Evolutionary conservation across 2,888 invertebrate species (phyloP).

Genomic region (Tupiocoris notatus): DNA sequence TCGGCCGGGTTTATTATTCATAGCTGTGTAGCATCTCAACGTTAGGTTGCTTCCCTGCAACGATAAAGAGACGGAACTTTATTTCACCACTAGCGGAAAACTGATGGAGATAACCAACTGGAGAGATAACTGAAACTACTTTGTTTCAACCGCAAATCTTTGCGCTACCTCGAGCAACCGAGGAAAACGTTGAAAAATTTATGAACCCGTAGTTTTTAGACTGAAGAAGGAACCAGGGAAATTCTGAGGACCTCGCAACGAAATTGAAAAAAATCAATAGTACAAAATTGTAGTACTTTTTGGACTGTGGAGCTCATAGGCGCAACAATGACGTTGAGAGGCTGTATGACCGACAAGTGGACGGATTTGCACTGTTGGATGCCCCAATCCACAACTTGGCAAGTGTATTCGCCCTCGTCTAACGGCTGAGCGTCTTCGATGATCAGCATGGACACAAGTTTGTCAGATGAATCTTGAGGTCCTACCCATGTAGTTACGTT

Average conservation of each 20-base stretch:
- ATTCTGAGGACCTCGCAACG: too few species aligned
- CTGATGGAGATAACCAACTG: neutral
- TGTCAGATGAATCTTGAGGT: conserved; percentile 58
- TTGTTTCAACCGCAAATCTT: neutral
- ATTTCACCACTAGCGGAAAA: neutral
- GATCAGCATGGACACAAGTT: conserved; percentile 68
- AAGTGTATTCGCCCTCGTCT: conserved; percentile 79
- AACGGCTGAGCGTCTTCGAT: conserved; percentile 67
- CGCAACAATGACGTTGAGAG: conserved; percentile 66
- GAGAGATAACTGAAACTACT: neutral
- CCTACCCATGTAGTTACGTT: conserved; percentile 66
- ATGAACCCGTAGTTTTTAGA: too few species aligned
- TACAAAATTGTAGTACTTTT: too few species aligned
- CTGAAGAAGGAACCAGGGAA: too few species aligned
- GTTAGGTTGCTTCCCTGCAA: conserved; percentile 67
- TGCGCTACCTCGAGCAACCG: too few species aligned
- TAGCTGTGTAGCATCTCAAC: conserved; percentile 66
- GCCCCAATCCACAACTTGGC: conserved; percentile 70
- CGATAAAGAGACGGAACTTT: neutral
- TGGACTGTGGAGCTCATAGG: conserved; percentile 70
- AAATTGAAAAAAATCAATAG: too few species aligned
- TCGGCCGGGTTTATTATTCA: conserved; percentile 59
- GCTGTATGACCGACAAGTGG: conserved; percentile 61
- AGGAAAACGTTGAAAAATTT: too few species aligned
- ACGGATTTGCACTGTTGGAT: conserved; percentile 67